phyloP scores from a whole-genome alignment of 2,113 vertebrate genomes.

The Gavialis gangeticus region DNA sequence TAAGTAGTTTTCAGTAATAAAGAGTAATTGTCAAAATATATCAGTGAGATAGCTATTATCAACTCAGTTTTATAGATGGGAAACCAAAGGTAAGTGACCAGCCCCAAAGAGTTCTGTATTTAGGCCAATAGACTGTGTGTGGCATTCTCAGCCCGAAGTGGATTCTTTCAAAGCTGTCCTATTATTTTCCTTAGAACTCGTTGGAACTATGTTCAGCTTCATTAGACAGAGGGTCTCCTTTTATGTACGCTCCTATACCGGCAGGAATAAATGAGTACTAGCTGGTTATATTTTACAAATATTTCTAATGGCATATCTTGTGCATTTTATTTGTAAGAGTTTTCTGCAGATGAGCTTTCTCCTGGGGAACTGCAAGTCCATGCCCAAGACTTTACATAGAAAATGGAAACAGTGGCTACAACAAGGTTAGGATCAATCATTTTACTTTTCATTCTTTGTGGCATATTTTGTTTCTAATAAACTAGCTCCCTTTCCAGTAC shows the following conservation, averaged over 20 bases:
- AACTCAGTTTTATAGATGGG: neutral
- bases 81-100: neutral
- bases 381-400: neutral
- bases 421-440: conserved; percentile 37
- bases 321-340: neutral
- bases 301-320: neutral
- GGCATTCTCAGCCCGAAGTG: neutral
- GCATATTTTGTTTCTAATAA: conserved; percentile 1
- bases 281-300: conserved; percentile 4
- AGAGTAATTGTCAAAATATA: neutral
- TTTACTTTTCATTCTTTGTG: conserved; percentile 46
- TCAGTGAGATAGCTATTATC: neutral
- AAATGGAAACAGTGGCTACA: conserved; percentile 35
- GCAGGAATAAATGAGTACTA: neutral
- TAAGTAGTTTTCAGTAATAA: neutral
- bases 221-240: neutral
- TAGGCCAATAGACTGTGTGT: neutral
- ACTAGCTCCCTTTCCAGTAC: conserved; percentile 7
- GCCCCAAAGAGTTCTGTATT: neutral
- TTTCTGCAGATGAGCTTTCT: conserved; percentile 39
- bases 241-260: neutral
- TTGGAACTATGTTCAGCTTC: neutral
- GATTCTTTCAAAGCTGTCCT: neutral
- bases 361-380: conserved; percentile 17
- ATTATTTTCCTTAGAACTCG: neutral